Evolutionary conservation across 2,797 vertebrate species (phyloP).

Genomic region (Leontopithecus rosalia): DNA sequence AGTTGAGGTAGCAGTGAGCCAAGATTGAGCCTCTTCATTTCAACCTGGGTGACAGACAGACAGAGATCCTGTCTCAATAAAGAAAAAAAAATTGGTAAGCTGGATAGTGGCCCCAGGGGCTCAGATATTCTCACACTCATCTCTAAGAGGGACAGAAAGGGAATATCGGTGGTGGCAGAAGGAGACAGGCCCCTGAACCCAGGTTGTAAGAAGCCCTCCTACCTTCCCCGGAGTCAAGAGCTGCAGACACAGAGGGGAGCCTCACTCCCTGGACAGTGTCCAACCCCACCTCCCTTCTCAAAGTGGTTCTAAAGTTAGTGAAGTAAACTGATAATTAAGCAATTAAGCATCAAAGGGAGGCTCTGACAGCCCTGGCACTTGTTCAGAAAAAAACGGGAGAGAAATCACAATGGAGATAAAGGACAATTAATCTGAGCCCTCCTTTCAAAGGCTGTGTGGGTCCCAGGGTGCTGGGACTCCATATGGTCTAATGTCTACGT

Average conservation of each 20-base stretch:
- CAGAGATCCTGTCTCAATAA: neutral
- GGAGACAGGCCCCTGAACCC: neutral
- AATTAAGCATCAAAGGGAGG: constrained; percentile 74
- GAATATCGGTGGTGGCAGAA: rapidly evolving
- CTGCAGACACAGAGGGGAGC: neutral
- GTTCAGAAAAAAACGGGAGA: constrained; percentile 33
- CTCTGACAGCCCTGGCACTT: constrained; percentile 40
- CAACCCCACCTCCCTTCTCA: neutral
- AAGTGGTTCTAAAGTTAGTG: neutral
- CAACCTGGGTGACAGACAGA: neutral
- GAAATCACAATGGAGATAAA: constrained; percentile 46
- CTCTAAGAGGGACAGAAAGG: neutral
- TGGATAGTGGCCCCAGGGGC: neutral
- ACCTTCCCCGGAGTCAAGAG: neutral
- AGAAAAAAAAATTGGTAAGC: neutral
- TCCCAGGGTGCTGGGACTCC: no score
- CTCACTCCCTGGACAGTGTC: neutral
- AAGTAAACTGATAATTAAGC: constrained; percentile 74
- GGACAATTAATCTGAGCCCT: neutral
- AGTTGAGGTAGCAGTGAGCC: neutral
- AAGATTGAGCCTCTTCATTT: rapidly evolving
- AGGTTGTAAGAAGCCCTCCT: neutral
- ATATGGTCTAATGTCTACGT: no score
- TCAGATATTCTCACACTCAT: neutral
- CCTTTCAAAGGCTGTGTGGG: neutral